These are phyloP conservation scores for Amphiduros pacificus DNA, from an alignment of 2,888 invertebrate genomes.

Conservation along the genomic window DNA sequence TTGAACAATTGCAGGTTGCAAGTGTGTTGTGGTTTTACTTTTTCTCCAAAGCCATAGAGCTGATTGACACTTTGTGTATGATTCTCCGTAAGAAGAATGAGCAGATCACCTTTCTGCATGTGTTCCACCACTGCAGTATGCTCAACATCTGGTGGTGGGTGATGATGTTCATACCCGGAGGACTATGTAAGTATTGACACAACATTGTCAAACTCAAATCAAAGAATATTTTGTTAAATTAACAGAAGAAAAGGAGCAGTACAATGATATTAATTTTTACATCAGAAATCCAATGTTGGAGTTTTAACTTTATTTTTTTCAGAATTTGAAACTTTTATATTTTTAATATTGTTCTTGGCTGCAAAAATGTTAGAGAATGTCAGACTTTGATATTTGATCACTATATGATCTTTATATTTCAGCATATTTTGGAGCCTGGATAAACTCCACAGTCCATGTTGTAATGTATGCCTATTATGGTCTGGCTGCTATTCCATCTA, in stretches of 20 bases:
- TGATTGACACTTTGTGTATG: conserved; percentile 70
- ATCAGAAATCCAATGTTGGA: too few species aligned
- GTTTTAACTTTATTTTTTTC: too few species aligned
- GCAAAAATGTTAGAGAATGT: too few species aligned
- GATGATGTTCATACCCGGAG: conserved; percentile 56
- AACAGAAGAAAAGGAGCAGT: too few species aligned
- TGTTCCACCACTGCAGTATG: conserved; percentile 94
- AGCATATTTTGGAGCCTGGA: conserved; percentile 13
- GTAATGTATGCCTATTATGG: conserved; percentile 94
- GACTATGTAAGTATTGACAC: conserved; percentile 76
- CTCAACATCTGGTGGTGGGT: conserved; percentile 96
- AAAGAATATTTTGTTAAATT: too few species aligned
- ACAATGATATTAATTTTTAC: too few species aligned
- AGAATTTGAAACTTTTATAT: neutral
- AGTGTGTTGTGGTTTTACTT: conserved; percentile 57
- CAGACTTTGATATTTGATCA: neutral
- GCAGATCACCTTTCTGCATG: conserved; percentile 84
- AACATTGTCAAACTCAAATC: too few species aligned
- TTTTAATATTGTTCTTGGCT: too few species aligned
- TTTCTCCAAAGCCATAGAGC: conserved; percentile 58
- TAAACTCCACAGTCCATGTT: conserved; percentile 72
- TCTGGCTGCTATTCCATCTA: conserved; percentile 76
- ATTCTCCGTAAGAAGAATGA: conserved; percentile 87
- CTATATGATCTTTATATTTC: neutral
- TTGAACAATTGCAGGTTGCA: conserved; percentile 42